Conservation (phyloP, 1,140 invertebrate species). For the Stegodyphus dumicola region DNA sequence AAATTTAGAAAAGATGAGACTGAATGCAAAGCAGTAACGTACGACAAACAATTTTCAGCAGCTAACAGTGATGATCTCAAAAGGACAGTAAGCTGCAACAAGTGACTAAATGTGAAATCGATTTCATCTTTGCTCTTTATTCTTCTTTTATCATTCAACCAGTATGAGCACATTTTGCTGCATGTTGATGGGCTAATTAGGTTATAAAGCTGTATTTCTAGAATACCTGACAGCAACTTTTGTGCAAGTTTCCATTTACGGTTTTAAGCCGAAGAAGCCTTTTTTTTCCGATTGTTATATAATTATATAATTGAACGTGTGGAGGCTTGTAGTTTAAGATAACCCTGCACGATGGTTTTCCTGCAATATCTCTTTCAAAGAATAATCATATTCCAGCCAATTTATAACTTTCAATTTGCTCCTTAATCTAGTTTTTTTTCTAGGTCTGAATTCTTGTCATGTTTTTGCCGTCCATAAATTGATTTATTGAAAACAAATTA, state of each 20-base stretch:
- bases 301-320: constrained; percentile 29
- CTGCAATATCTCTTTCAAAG: constrained; percentile 34
- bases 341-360: constrained; percentile 28
- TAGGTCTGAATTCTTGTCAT: constrained; percentile 21
- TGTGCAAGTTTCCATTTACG: constrained; percentile 8
- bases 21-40: too few species aligned
- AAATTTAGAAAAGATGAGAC: too few species aligned
- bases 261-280: constrained; percentile 12
- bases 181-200: constrained; percentile 36
- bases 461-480: constrained; percentile 57
- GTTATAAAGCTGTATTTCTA: constrained; percentile 25
- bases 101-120: constrained; percentile 1
- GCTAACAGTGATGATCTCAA: constrained; percentile 25
- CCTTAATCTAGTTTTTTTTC: constrained; percentile 38
- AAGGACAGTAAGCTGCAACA: constrained; percentile 4
- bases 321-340: constrained; percentile 43
- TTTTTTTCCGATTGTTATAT: constrained; percentile 32
- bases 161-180: constrained; percentile 25
- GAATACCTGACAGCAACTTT: neutral
- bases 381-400: constrained; percentile 54
- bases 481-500: neutral
- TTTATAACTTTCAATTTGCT: constrained; percentile 32
- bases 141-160: constrained; percentile 24
- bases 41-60: neutral
- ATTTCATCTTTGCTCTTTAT: constrained; percentile 35